Evolutionary conservation across 2,888 invertebrate genomes (phyloP), one percentile per base, ranked within the genome.

Genomic region (Caenorhabditis sp.): DNA sequence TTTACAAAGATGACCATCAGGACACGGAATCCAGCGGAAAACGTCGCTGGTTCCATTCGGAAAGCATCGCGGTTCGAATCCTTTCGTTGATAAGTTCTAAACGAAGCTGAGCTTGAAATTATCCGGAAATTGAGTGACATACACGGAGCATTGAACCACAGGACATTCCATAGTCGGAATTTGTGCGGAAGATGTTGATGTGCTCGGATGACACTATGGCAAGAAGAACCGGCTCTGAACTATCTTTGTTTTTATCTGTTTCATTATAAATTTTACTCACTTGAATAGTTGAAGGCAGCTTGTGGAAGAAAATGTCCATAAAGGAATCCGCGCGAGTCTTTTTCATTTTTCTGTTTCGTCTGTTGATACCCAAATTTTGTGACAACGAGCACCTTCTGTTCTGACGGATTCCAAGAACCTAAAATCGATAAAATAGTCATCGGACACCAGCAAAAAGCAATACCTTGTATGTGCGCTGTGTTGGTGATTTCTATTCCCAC

Each of bases 291-390:
- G 32, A 32, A 70, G 2, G 58, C 55, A 4, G 27, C 46, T 37
- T 58, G 24, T 8, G 82, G 63, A 13, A 96, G 95, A 50, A 97
- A 93, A 90, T 97, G 97, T 13, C 98, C 98, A 90, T 95, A 98
- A 86, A 98, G 95, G 90, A 95, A 97, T 52, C 97, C 97, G 90
- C 94, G 94, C 81, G 95, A 95, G 88, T 94, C 93, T 85, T 93
- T 93, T 87, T 93, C 93, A 84, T 93, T 93, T 90, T 95, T 93
- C 45, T 93, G 92, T 90, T 95, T 95, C 13, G 96, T 96, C 90
- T 96, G 95, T 91, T 97, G 96, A 90, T 97, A 95, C 70, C 96
- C 97, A 90, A 96, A 98, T 90, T 96, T 96, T 22, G 95, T 93
- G 59, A 98, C 91, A 90, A 97, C 95, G 13, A 45, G 24, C 13